Evolutionary conservation across 2,113 vertebrate species (phyloP).

Genomic region (Centropus unirufus): DNA sequence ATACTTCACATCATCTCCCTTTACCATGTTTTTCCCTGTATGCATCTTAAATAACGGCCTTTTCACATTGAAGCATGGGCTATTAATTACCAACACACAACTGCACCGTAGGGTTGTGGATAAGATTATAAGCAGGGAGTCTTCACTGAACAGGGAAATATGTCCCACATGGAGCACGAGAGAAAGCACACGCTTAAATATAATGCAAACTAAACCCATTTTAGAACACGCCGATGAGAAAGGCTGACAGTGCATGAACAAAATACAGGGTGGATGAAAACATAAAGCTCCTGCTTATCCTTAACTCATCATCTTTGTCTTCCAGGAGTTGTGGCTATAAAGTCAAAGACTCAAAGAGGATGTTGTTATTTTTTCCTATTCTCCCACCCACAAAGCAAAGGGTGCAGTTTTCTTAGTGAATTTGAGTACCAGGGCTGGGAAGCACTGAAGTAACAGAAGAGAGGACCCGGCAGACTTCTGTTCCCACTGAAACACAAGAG

Average conservation of each 20-base stretch:
- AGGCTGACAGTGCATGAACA: neutral
- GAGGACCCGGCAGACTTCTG: neutral
- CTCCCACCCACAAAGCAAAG: neutral
- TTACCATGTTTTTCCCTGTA: neutral
- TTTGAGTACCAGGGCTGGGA: rapidly evolving
- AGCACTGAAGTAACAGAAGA: neutral
- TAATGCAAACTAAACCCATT: constrained; percentile 5
- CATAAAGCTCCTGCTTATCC: neutral
- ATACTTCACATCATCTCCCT: neutral
- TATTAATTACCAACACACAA: neutral
- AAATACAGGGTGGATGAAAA: neutral
- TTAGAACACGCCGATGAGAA: neutral
- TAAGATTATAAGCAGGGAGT: neutral
- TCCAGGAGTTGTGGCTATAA: neutral
- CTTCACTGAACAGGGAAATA: neutral
- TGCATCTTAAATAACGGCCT: neutral
- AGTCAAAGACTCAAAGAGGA: neutral
- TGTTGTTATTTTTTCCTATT: neutral
- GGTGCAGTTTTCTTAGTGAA: neutral
- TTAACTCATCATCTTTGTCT: neutral
- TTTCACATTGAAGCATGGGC: neutral
- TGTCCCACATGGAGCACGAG: neutral
- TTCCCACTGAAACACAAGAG: neutral
- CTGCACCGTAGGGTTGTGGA: rapidly evolving
- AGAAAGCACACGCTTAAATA: neutral